A percentile compares a stretch with the other conserved stretches of the same genome.
These are phyloP conservation scores for Charadrius vociferus DNA, from an alignment of 2,113 vertebrate species.

Conservation along the genomic window DNA sequence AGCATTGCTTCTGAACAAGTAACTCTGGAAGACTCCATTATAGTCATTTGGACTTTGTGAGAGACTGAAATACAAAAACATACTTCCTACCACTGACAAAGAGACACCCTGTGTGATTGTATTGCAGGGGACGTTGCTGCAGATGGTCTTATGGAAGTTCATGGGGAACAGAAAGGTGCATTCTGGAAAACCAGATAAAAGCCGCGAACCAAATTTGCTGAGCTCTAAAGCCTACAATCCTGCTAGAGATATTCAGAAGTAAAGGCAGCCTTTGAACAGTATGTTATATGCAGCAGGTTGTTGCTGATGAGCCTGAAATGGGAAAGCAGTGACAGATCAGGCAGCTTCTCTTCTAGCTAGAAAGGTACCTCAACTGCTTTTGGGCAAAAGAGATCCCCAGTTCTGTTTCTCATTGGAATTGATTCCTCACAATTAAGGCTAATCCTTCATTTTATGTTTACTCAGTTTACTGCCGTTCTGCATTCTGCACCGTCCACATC, in stretches of 20 bases:
- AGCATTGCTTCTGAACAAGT: neutral
- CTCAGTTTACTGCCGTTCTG: neutral
- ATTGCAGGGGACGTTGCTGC: neutral
- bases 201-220: neutral
- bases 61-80: neutral
- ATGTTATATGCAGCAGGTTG: neutral
- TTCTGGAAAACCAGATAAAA: neutral
- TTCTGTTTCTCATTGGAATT: neutral
- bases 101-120: neutral
- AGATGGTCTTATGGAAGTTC: neutral
- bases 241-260: neutral
- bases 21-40: neutral
- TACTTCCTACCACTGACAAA: neutral
- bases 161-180: neutral
- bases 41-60: neutral
- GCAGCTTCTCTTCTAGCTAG: neutral
- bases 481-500: neutral
- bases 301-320: neutral
- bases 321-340: neutral
- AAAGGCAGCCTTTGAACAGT: neutral
- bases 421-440: neutral
- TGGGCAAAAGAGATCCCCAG: neutral
- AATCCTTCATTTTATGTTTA: constrained; percentile 11
- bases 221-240: neutral
- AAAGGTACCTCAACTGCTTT: neutral